A percentile compares a stretch with the other conserved stretches of the same genome.
These are phyloP conservation scores for Campoplex capitator DNA, from an alignment of 2,888 invertebrate genomes.

Conservation along the genomic window DNA sequence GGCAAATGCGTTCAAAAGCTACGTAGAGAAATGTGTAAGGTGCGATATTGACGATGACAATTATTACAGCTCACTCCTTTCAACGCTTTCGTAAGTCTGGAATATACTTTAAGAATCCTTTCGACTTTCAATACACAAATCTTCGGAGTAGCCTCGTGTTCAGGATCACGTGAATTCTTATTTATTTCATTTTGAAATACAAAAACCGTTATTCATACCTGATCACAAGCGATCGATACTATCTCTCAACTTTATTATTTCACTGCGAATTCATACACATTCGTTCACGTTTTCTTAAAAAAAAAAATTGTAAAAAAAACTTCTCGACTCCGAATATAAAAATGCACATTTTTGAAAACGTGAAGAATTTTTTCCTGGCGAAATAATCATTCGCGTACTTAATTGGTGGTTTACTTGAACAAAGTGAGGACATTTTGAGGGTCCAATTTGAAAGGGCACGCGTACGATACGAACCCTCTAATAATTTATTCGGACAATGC, in stretches of 20 bases:
- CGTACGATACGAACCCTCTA: constrained; percentile 57
- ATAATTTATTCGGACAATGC: constrained; percentile 81
- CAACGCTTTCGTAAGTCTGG: background rate
- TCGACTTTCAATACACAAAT: background rate
- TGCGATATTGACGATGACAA: constrained; percentile 44
- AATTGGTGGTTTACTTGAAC: constrained; percentile 54
- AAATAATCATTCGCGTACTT: constrained; percentile 1
- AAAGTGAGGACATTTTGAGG: constrained; percentile 33
- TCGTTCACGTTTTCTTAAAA: background rate
- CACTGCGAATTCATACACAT: background rate
- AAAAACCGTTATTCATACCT: background rate
- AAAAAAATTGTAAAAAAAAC: no score
- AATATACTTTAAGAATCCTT: background rate
- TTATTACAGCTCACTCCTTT: constrained; percentile 27
- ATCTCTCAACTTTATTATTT: background rate
- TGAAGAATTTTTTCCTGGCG: background rate
- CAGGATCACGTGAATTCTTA: background rate
- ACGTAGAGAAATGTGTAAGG: constrained; percentile 59
- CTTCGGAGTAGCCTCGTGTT: background rate
- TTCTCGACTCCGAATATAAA: background rate
- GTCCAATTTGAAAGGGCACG: constrained; percentile 56
- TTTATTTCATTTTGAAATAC: background rate
- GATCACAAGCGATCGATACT: constrained; percentile 9
- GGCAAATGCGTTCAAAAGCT: background rate
- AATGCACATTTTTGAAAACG: background rate